phyloP scores from a whole-genome alignment of 2,888 invertebrate species.

The Nowickia ferox region DNA sequence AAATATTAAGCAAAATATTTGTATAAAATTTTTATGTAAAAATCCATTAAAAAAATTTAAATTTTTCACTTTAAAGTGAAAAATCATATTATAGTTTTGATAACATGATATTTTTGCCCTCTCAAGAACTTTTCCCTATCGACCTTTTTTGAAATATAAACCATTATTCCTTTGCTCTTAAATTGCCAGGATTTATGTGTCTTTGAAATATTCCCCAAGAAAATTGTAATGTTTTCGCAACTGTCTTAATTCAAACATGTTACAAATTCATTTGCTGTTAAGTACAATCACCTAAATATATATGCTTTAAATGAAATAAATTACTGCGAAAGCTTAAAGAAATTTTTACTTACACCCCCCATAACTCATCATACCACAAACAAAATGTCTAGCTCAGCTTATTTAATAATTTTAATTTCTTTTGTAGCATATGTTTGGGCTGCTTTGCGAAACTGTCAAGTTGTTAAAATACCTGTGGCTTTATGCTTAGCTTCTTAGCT shows the following conservation, averaged over 20 bases:
- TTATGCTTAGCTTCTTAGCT: conserved; percentile 19
- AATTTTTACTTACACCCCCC: neutral
- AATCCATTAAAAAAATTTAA: neutral
- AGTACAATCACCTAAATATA: neutral
- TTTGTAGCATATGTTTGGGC: conserved; percentile 29
- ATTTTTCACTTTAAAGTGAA: neutral
- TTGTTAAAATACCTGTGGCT: conserved; percentile 39
- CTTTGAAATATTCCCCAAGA: conserved; percentile 11
- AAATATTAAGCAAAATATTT: neutral
- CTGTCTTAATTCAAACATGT: neutral
- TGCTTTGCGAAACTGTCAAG: neutral
- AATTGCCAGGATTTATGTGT: conserved; percentile 4
- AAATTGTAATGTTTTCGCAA: neutral
- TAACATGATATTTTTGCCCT: neutral
- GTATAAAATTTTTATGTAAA: neutral
- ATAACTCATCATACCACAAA: neutral
- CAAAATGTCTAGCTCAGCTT: neutral
- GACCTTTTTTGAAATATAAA: neutral
- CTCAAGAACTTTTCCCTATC: neutral
- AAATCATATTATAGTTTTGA: neutral
- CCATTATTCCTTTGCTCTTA: neutral
- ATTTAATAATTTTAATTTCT: neutral
- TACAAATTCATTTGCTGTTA: neutral
- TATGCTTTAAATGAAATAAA: conserved; percentile 39
- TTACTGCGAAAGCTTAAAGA: neutral